Evolutionary conservation across 2,113 vertebrate species (phyloP), one percentile per base, ranked within the genome.

Genomic region (Erinaceus europaeus): DNA sequence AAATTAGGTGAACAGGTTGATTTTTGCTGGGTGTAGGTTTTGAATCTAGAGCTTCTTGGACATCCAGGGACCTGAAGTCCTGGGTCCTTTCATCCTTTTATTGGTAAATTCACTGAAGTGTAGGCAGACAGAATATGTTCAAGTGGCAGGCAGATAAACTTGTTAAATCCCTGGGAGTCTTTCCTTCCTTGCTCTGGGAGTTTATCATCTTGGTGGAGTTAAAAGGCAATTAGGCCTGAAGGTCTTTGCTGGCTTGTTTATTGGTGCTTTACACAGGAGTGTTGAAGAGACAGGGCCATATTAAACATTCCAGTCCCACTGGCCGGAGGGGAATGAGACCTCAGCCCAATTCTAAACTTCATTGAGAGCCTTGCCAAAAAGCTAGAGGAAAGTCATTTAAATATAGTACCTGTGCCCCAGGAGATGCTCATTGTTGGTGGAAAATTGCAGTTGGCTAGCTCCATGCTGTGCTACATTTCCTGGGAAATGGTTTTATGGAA

Each of bases 121-220:
- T 94, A 95, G 94, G 95, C 97, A 97, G 97, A 97, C 97, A 97
- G 94, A 96, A 96, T 97, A 96, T 96, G 96, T 97, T 97, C 95
- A 97, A 97, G 96, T 95, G 96, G 96, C 96, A 96, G 97, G 96
- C 96, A 97, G 96, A 97, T 96, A 97, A 97, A 97, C 97, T 97
- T 97, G 97, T 97, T 98, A 98, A 98, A 97, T 92, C 97, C 94
- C 95, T 97, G 93, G 97, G 97, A 97, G 97, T 94, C 96, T 97
- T 96, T 95, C 97, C 97, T 96, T 97, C 96, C 95, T 95, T 96
- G 95, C 96, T 96, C 76, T 23, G 84, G 94, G 96, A 96, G 93
- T 98, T 97, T 97, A 97, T 97, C 97, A 97, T 97, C 96, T 88
- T 95, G 91, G 96, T 80, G 93, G 93, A 97, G 97, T 97, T 97